These are phyloP conservation scores for Perizoma affinitatum DNA, from an alignment of 2,888 invertebrate genomes.

Conservation along the genomic window DNA sequence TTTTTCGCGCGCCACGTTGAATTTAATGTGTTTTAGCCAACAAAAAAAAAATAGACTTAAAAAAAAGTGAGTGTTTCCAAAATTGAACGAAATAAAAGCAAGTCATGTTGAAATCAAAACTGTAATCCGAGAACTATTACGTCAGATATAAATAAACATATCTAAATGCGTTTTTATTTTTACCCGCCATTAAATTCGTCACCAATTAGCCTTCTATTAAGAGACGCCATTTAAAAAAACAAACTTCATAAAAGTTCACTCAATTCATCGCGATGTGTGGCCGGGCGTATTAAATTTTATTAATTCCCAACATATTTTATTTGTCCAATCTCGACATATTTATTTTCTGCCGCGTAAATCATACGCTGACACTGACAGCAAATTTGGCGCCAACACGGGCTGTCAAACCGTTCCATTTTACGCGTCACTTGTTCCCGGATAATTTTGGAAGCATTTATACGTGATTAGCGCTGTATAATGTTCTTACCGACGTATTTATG, in stretches of 20 bases:
- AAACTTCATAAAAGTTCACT: conserved; percentile 33
- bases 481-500: conserved; percentile 60
- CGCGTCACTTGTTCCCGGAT: conserved; percentile 38
- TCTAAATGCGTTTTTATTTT: conserved; percentile 31
- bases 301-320: conserved; percentile 63
- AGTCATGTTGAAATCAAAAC: too few relatives aligned
- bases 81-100: too few relatives aligned
- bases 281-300: conserved; percentile 63
- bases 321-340: conserved; percentile 56
- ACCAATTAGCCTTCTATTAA: conserved; percentile 44
- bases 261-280: conserved; percentile 62
- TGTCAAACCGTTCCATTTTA: conserved; percentile 53
- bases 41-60: too few relatives aligned
- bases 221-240: conserved; percentile 36
- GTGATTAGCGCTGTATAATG: conserved; percentile 59
- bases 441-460: conserved; percentile 57
- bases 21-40: too few relatives aligned
- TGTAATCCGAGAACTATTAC: neutral
- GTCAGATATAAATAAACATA: conserved; percentile 10
- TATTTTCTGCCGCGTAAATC: conserved; percentile 69
- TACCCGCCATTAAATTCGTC: conserved; percentile 41
- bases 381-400: conserved; percentile 67
- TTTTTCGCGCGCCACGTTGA: too few relatives aligned
- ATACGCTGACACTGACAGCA: conserved; percentile 63
- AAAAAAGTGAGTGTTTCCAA: too few relatives aligned